Evolutionary conservation across 2,797 vertebrate genomes (phyloP).

Genomic region (Paedocypris micromegethes): DNA sequence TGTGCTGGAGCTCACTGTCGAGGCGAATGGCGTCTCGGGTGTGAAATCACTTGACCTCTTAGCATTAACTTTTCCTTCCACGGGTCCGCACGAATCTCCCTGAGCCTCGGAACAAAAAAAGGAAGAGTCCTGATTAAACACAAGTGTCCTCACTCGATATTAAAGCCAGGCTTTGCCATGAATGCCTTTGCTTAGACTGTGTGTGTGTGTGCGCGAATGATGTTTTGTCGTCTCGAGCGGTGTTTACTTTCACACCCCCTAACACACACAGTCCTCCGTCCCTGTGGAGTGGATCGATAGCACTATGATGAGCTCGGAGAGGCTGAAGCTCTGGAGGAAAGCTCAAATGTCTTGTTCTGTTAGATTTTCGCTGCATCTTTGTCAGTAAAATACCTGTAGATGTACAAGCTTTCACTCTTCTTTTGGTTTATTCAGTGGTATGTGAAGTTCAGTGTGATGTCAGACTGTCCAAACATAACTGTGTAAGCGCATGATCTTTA

Average conservation of each 20-base stretch:
- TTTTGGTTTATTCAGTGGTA: no score
- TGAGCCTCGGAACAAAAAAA: conserved; percentile 83
- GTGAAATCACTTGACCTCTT: conserved; percentile 98
- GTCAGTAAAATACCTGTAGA: no score
- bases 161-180: conserved; percentile 84
- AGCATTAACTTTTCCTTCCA: conserved; percentile 94
- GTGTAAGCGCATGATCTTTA: no score
- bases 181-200: conserved; percentile 23
- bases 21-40: conserved; percentile 86
- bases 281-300: conserved; percentile 46
- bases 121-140: conserved; percentile 97
- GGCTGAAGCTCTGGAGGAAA: conserved; percentile 33
- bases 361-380: conserved; percentile 8
- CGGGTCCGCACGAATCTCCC: conserved; percentile 88
- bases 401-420: no score
- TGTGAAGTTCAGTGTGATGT: no score
- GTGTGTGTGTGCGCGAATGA: conserved; percentile 30
- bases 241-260: conserved; percentile 39
- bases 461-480: no score
- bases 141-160: conserved; percentile 85
- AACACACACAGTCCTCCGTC: conserved; percentile 35
- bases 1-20: conserved; percentile 84
- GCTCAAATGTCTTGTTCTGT: conserved; percentile 30
- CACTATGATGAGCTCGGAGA: conserved; percentile 37
- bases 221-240: conserved; percentile 47